These are phyloP conservation scores for Cossypha polioptera DNA, from an alignment of 2,797 vertebrate genomes.

Conservation along the genomic window DNA sequence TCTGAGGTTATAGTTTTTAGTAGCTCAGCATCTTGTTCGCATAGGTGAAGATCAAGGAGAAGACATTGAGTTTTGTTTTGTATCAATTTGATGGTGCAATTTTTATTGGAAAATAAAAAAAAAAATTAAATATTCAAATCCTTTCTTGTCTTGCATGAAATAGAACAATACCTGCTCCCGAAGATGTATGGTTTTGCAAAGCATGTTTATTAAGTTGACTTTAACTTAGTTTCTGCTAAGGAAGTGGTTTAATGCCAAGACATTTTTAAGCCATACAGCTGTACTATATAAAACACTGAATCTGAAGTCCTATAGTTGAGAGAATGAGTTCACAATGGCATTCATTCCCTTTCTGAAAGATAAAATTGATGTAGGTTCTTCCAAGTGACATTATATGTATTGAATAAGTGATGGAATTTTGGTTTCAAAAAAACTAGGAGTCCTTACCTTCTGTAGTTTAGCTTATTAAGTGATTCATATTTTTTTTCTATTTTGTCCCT, in stretches of 20 bases:
- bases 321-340: slow-evolving; percentile 23
- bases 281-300: not conserved
- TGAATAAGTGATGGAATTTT: not conserved
- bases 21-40: not conserved
- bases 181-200: not conserved
- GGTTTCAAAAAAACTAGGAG: not conserved
- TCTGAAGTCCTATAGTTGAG: not conserved
- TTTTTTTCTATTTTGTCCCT: not conserved
- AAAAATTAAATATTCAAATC: not conserved
- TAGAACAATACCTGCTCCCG: not conserved
- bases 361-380: not conserved
- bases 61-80: not conserved
- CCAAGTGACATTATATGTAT: not conserved
- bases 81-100: not conserved
- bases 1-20: not conserved
- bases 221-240: not conserved
- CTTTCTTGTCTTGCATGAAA: not conserved
- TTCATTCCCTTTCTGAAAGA: not conserved
- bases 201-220: not conserved
- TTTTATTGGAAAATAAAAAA: not conserved
- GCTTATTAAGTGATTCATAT: accelerated
- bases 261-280: not conserved
- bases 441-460: not conserved
- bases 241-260: not conserved
- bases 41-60: not conserved